Evolutionary conservation across 1,140 invertebrate genomes (phyloP).

Genomic region (Hirudo medicinalis): DNA sequence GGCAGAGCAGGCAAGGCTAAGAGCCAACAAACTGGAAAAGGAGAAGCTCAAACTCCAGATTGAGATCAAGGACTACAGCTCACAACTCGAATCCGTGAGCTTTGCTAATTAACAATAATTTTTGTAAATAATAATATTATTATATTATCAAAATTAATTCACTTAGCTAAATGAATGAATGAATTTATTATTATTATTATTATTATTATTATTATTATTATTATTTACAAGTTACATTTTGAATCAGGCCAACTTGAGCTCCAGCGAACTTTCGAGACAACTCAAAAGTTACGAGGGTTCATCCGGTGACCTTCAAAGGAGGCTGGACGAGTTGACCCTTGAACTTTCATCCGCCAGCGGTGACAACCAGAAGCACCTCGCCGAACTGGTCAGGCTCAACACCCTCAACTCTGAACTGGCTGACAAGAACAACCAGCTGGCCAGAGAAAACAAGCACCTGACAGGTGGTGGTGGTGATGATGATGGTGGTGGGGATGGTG

Average conservation of each 20-base stretch:
- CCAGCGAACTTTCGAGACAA: conserved; percentile 28
- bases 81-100: conserved; percentile 37
- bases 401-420: conserved; percentile 34
- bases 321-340: conserved; percentile 32
- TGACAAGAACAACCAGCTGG: conserved; percentile 35
- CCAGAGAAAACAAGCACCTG: conserved; percentile 39
- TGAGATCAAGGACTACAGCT: conserved; percentile 38
- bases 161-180: too few species aligned
- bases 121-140: too few species aligned
- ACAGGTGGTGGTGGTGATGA: conserved; percentile 27
- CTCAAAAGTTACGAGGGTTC: conserved; percentile 38
- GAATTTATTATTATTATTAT: too few species aligned
- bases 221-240: background rate
- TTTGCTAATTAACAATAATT: too few species aligned
- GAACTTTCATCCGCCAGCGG: conserved; percentile 31
- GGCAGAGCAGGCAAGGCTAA: conserved; percentile 31
- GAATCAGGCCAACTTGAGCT: conserved; percentile 22
- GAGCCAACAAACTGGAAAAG: conserved; percentile 35
- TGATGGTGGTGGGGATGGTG: background rate
- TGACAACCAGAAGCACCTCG: conserved; percentile 35
- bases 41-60: conserved; percentile 35
- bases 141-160: too few species aligned
- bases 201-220: background rate
- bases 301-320: conserved; percentile 33
- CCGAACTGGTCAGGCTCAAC: conserved; percentile 34